Conservation (phyloP, 2,797 vertebrate genomes). For the Melopsittacus undulatus region DNA sequence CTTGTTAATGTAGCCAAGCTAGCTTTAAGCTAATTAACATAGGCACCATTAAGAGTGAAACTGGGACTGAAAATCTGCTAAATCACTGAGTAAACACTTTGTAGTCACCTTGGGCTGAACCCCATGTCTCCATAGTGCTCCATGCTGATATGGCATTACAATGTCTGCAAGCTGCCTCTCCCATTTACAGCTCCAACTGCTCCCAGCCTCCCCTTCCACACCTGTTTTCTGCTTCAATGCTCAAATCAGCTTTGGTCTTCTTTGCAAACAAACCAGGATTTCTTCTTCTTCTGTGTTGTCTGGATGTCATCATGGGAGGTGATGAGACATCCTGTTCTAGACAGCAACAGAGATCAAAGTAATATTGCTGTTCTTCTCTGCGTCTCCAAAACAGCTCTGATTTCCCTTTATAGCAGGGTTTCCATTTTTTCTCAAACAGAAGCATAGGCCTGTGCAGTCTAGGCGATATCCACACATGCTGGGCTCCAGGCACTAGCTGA, state of each 20-base stretch:
- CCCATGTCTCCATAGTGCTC: not conserved
- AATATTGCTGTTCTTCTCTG: not conserved
- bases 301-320: not conserved
- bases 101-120: not conserved
- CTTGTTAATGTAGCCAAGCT: not conserved
- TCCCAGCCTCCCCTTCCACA: not conserved
- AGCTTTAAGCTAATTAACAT: not conserved
- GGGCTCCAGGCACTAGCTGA: not conserved
- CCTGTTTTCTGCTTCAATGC: not conserved
- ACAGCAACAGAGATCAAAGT: not conserved
- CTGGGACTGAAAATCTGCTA: not conserved
- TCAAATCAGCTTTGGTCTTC: not conserved
- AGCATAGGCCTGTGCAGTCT: accelerated
- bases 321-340: not conserved
- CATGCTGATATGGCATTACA: accelerated
- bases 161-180: accelerated
- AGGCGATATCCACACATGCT: not conserved
- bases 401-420: not conserved
- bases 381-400: not conserved
- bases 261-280: not conserved
- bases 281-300: not conserved
- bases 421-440: not conserved
- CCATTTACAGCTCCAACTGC: not conserved
- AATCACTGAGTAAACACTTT: not conserved
- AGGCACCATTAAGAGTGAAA: not conserved